Evolutionary conservation across 2,888 invertebrate genomes (phyloP), one percentile per base, ranked within the genome.

Genomic region (Tenthredo mesomela): DNA sequence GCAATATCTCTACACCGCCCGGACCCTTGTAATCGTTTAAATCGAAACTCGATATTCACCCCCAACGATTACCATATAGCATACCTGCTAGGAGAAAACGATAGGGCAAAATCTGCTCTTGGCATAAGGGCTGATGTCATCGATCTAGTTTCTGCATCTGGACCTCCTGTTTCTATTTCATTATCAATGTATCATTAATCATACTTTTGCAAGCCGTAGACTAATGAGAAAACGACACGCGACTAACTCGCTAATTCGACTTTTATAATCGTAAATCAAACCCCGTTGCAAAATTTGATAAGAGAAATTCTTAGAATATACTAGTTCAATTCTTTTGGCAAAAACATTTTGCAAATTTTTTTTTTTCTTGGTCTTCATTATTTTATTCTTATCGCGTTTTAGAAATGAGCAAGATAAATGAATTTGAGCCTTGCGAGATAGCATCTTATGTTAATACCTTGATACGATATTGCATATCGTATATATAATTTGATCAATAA

Each of bases 21-120:
- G 5, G 77, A 78, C 80, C 80, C 61, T 80, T 65, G n/a, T 61
- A 80, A 80, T 61, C 61, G 80, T 61, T 80, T 25, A n/a, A 61
- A 58, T 40, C 61, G 37, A 37, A 58, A 37, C 61, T 40, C 80
- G 80, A 80, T 80, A 80, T 67, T 67, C 25, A 67, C 67, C 67
- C 67, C 33, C 54, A n/a, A 21, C n/a, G 18, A 77, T 25, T 75
- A 47, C 25, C 25, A 7, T 25, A 25, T 2, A 54, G 54, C 47
- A 47, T 29, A 21, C 15, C 67, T 25, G 3, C 15, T 7, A 12
- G 15, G 12, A 73, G 43, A 40, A 43, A 7, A 40, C 18, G 25
- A 0, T 10, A 25, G 12, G 61, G 61, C 25, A 7, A 61, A 61
- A 61, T 25, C 25, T 61, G 25, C 9, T 61, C 61, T 61, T 25